Evolutionary conservation across 2,113 vertebrate genomes (phyloP).

Genomic region (Psittacus erithacus): DNA sequence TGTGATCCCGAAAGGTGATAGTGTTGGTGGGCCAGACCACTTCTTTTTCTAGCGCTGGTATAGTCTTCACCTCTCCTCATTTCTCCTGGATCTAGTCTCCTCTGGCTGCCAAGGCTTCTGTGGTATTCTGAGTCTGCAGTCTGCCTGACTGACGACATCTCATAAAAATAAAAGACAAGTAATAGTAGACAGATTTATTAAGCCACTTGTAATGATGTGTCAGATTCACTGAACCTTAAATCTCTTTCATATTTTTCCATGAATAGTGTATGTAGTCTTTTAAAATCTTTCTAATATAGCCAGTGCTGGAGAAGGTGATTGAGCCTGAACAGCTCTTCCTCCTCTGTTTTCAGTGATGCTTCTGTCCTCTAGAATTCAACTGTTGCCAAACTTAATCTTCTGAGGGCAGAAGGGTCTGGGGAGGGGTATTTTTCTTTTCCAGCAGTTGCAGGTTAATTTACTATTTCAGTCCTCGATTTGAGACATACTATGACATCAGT

Average conservation of each 20-base stretch:
- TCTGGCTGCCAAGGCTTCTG: not conserved
- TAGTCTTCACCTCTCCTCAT: not conserved
- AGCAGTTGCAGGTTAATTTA: not conserved
- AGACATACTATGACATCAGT: not conserved
- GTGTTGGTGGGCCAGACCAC: not conserved
- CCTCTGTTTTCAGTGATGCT: not conserved
- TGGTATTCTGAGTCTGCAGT: not conserved
- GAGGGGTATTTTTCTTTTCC: not conserved
- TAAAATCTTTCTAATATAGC: not conserved
- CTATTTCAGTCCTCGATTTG: not conserved
- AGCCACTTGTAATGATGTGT: not conserved
- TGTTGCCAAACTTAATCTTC: not conserved
- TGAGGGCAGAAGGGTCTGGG: not conserved
- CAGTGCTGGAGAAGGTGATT: not conserved
- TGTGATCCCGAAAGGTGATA: not conserved
- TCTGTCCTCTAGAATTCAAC: not conserved
- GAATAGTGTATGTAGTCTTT: not conserved
- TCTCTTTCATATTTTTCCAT: not conserved
- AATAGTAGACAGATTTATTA: not conserved
- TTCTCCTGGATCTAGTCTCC: not conserved
- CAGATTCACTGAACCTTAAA: not conserved
- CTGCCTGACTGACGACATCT: not conserved
- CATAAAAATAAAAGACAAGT: slow-evolving; percentile 20
- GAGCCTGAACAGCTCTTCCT: not conserved
- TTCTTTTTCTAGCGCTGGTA: not conserved